Evolutionary conservation across 2,797 vertebrate genomes (phyloP).

Genomic region (Myripristis jacobus): DNA sequence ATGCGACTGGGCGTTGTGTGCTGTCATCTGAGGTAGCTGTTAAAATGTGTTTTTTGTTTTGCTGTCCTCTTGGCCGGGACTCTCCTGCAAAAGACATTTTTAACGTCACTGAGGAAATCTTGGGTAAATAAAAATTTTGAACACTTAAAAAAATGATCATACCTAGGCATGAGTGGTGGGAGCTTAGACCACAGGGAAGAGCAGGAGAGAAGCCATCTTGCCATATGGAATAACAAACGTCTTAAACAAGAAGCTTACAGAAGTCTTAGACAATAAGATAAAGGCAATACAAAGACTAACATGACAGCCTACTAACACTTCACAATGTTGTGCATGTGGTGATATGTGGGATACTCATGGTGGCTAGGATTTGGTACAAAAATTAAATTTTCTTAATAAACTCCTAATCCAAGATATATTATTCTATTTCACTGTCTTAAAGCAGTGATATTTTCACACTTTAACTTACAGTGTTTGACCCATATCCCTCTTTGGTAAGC

Average conservation of each 20-base stretch:
- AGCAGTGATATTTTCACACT: slow-evolving; percentile 3
- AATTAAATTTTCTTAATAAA: background rate
- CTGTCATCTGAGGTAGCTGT: too few relatives aligned
- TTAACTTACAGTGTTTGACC: slow-evolving; percentile 27
- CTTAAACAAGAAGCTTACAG: slow-evolving; percentile 6
- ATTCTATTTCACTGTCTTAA: background rate
- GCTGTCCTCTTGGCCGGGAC: too few relatives aligned
- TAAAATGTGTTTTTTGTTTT: too few relatives aligned
- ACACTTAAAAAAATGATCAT: background rate
- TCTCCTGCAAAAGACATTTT: too few relatives aligned
- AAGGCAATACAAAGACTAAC: background rate
- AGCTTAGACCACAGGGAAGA: slow-evolving; percentile 26
- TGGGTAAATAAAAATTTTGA: too few relatives aligned
- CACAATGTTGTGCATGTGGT: background rate
- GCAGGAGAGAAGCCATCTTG: slow-evolving; percentile 11
- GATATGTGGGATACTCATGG: background rate
- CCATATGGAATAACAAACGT: slow-evolving; percentile 5
- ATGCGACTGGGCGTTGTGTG: slow-evolving; percentile 47
- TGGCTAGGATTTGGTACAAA: background rate
- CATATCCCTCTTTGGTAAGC: background rate
- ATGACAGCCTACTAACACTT: background rate
- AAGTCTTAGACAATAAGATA: background rate
- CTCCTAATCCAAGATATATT: background rate
- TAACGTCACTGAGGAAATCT: too few relatives aligned
- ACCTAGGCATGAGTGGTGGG: background rate